Percentiles rank a stretch among this genome's conserved stretches.
Conservation (phyloP, 2,888 invertebrate genomes). For the Drosophila anomelani region DNA sequence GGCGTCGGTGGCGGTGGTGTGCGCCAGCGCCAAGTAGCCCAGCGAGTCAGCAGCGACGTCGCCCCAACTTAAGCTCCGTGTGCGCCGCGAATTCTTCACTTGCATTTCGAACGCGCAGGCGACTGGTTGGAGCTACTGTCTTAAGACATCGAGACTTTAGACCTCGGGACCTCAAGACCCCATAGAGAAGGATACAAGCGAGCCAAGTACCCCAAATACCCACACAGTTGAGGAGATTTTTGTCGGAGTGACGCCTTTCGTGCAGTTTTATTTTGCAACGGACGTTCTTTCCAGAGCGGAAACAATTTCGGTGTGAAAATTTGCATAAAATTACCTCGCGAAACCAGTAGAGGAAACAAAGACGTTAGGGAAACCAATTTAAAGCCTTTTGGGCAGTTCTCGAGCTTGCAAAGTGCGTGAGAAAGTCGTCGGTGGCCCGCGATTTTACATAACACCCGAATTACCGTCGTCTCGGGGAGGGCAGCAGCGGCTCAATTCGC, state of each 20-base stretch:
- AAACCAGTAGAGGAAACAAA: slow-evolving; percentile 5
- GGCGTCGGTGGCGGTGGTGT: slow-evolving; percentile 34
- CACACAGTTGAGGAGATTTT: slow-evolving; percentile 31
- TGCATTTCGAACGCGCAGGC: slow-evolving; percentile 81
- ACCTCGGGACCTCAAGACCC: slow-evolving; percentile 3
- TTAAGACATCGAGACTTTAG: slow-evolving; percentile 3
- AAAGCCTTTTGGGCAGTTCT: slow-evolving; percentile 37
- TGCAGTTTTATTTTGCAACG: slow-evolving; percentile 38
- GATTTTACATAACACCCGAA: slow-evolving; percentile 53
- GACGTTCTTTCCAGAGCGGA: slow-evolving; percentile 25
- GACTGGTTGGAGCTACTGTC: slow-evolving; percentile 69
- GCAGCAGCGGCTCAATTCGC: slow-evolving; percentile 2
- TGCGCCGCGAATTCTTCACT: slow-evolving; percentile 82
- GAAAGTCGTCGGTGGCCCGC: slow-evolving; percentile 11
- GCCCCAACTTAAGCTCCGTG: slow-evolving; percentile 83
- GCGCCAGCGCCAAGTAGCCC: slow-evolving; percentile 64
- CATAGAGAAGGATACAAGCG: slow-evolving; percentile 12
- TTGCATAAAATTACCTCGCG: slow-evolving; percentile 49
- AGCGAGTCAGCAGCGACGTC: slow-evolving; percentile 44
- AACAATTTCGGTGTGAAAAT: slow-evolving; percentile 48
- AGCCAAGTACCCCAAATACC: slow-evolving; percentile 14
- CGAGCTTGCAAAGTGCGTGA: slow-evolving; percentile 53
- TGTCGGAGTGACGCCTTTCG: slow-evolving; percentile 35
- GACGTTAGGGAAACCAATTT: slow-evolving; percentile 18
- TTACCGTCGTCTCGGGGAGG: not conserved